Conservation (phyloP, 2,113 vertebrate genomes). For the Henicopernis longicauda region DNA sequence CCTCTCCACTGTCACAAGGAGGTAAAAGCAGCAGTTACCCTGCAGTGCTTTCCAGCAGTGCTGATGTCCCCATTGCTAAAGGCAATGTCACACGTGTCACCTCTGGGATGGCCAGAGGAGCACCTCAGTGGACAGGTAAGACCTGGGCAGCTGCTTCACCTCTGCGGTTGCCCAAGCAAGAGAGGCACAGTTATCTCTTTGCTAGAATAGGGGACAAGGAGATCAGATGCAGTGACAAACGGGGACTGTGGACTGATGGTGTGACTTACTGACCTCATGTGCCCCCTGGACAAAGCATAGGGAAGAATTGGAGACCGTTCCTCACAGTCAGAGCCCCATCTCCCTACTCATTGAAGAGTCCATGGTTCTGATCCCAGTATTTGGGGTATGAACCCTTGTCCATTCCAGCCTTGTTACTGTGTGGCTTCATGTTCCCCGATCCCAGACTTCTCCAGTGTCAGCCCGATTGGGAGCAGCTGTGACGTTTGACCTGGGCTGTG, state of each 20-base stretch:
- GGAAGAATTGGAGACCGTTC: neutral
- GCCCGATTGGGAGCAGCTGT: rapidly evolving
- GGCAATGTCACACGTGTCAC: rapidly evolving
- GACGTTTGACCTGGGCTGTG: neutral
- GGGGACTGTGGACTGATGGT: neutral
- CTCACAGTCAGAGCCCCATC: neutral
- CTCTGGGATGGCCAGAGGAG: neutral
- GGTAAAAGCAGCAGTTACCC: neutral
- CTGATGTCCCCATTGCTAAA: neutral
- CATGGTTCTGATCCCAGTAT: no score
- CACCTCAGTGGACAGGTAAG: neutral
- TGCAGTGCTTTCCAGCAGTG: neutral
- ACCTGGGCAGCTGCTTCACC: neutral
- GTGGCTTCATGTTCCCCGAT: neutral
- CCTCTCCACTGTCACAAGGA: neutral
- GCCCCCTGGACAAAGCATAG: no score
- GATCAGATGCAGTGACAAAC: neutral
- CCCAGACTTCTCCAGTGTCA: neutral
- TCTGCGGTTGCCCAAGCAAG: neutral
- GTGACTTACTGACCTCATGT: neutral
- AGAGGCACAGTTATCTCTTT: neutral
- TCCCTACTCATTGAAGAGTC: neutral
- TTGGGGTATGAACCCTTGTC: neutral
- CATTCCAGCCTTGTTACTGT: neutral
- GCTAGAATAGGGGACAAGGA: neutral